These are phyloP conservation scores for Probaryconus sp. DNA, from an alignment of 1,140 invertebrate genomes.

Conservation along the genomic window DNA sequence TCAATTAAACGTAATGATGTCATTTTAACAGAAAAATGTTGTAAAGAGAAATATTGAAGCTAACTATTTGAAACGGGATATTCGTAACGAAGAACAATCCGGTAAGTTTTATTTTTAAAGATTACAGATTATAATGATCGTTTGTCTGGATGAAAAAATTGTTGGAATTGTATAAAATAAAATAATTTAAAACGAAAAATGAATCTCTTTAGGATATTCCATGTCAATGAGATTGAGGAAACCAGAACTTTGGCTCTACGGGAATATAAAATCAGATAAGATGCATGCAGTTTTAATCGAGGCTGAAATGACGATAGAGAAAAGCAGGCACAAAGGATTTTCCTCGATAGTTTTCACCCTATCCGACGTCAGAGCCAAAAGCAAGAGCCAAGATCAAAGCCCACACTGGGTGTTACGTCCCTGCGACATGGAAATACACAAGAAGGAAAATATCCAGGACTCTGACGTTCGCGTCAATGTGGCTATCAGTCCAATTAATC, in stretches of 20 bases:
- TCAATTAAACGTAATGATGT: too few species aligned
- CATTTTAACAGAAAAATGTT: conserved; percentile 41
- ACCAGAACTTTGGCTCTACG: conserved; percentile 88
- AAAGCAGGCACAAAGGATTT: conserved; percentile 82
- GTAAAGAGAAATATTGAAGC: conserved; percentile 56
- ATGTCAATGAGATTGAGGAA: conserved; percentile 85
- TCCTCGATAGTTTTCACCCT: conserved; percentile 83
- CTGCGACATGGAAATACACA: conserved; percentile 85
- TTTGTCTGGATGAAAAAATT: too few species aligned
- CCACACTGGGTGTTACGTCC: conserved; percentile 80
- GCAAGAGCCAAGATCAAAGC: conserved; percentile 66
- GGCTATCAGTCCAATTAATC: conserved; percentile 82
- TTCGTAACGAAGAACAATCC: conserved; percentile 41
- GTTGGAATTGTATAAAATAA: not conserved
- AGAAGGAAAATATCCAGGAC: conserved; percentile 81
- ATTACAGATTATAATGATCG: not conserved
- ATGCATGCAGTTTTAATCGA: conserved; percentile 86
- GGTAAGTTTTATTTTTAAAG: conserved; percentile 33
- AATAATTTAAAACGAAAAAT: not conserved
- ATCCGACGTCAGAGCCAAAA: conserved; percentile 82
- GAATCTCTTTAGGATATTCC: conserved; percentile 78
- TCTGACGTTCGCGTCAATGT: conserved; percentile 81
- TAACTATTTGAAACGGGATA: conserved; percentile 40
- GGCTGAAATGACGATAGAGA: conserved; percentile 86
- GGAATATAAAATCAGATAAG: conserved; percentile 82